Evolutionary conservation across 2,113 vertebrate species (phyloP).

Genomic region (Platanista minor): DNA sequence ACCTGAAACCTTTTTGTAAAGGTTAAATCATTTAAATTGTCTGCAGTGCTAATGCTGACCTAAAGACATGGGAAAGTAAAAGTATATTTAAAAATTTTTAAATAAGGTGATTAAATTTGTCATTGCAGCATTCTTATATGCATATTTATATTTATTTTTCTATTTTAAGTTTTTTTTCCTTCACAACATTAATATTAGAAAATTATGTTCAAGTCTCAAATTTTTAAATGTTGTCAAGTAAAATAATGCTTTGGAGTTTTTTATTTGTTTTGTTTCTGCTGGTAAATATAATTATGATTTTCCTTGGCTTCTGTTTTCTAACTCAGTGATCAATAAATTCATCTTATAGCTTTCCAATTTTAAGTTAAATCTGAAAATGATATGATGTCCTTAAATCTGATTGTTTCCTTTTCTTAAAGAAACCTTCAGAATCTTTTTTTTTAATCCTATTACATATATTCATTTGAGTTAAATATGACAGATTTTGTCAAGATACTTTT

Average conservation of each 20-base stretch:
- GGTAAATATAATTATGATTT: neutral
- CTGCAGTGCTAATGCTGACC: neutral
- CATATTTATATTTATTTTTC: neutral
- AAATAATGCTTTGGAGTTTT: constrained; percentile 2
- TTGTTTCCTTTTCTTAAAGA: constrained; percentile 14
- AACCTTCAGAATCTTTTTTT: constrained; percentile 15
- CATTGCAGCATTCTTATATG: neutral
- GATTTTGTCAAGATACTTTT: constrained; percentile 13
- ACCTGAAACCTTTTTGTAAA: neutral
- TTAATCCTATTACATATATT: neutral
- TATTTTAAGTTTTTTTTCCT: neutral
- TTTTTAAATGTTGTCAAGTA: neutral
- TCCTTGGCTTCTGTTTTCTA: constrained; percentile 26
- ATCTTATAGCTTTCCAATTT: constrained; percentile 9
- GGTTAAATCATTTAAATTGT: constrained; percentile 6
- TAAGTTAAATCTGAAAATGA: constrained; percentile 26
- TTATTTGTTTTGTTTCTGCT: constrained; percentile 11
- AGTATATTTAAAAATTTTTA: neutral
- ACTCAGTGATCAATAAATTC: neutral
- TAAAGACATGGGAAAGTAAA: neutral
- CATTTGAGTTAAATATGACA: neutral
- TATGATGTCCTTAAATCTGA: neutral
- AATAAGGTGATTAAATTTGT: neutral
- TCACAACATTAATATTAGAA: neutral
- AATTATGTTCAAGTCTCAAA: neutral